A percentile compares a stretch with the other conserved stretches of the same genome.
Evolutionary conservation across 2,113 vertebrate genomes (phyloP).

Genomic region (Cettia cetti): DNA sequence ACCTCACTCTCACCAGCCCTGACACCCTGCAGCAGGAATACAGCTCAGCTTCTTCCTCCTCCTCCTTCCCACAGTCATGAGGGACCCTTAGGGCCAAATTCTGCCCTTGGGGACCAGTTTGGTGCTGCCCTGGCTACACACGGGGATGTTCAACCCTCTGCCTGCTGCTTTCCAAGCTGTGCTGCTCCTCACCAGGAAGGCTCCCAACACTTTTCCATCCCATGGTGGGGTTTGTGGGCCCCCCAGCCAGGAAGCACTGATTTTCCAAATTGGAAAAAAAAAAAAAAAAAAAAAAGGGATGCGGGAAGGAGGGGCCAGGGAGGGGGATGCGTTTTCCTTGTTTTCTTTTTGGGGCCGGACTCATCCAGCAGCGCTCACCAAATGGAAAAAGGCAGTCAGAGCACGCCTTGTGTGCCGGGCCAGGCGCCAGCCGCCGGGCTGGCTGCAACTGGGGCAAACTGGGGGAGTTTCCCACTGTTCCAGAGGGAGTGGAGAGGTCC

Average conservation of each 20-base stretch:
- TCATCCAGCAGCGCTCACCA: neutral
- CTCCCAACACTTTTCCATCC: neutral
- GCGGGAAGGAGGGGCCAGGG: neutral
- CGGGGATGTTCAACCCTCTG: neutral
- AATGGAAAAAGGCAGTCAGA: constrained; percentile 55
- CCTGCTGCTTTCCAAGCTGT: neutral
- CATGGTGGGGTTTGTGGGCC: neutral
- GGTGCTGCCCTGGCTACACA: accelerated
- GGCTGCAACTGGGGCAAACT: neutral
- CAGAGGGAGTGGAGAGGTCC: neutral
- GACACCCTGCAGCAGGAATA: neutral
- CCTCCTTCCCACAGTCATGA: neutral
- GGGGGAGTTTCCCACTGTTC: neutral
- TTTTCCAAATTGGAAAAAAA: neutral
- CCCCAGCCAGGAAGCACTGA: neutral
- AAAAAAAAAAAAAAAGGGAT: neutral
- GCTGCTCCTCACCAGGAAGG: neutral
- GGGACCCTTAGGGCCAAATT: neutral
- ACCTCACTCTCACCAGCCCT: neutral
- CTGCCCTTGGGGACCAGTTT: neutral
- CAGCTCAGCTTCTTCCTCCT: neutral
- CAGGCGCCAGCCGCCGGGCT: neutral
- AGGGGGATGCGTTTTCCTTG: constrained; percentile 19
- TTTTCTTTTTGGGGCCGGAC: constrained; percentile 16
- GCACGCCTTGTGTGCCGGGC: neutral